These are phyloP conservation scores for Xylota sylvarum DNA, from an alignment of 2,888 invertebrate species.

Conservation along the genomic window DNA sequence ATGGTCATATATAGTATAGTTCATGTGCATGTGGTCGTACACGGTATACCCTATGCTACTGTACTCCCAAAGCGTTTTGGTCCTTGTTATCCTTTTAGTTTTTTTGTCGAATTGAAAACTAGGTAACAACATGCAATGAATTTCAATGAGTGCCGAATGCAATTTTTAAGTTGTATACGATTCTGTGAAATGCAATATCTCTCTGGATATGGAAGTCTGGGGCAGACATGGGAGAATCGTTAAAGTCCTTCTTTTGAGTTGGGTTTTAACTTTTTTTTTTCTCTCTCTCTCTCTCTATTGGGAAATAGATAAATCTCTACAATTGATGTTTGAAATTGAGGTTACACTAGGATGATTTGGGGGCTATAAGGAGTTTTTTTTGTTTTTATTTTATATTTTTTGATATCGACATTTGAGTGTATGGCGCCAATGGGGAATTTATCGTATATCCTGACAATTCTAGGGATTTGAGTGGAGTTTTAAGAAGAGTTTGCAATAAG, in stretches of 20 bases:
- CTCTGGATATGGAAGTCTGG: slow-evolving; percentile 27
- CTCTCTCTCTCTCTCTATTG: slow-evolving; percentile 7
- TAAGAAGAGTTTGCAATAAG: slow-evolving; percentile 17
- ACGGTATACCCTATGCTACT: slow-evolving; percentile 4
- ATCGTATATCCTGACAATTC: slow-evolving; percentile 11
- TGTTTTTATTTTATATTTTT: neutral
- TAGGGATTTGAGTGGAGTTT: slow-evolving; percentile 31
- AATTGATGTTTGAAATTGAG: slow-evolving; percentile 71
- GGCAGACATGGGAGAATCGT: slow-evolving; percentile 48
- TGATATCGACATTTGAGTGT: slow-evolving; percentile 28
- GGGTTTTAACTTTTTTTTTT: slow-evolving; percentile 14
- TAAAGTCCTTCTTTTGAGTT: slow-evolving; percentile 62
- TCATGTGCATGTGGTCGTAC: slow-evolving; percentile 19
- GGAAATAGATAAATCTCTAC: slow-evolving; percentile 64
- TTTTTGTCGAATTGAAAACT: slow-evolving; percentile 61
- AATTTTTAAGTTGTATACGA: slow-evolving; percentile 69
- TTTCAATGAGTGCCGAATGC: slow-evolving; percentile 73
- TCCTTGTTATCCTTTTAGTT: slow-evolving; percentile 31
- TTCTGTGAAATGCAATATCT: slow-evolving; percentile 65
- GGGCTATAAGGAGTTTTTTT: slow-evolving; percentile 35
- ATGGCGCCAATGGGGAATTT: slow-evolving; percentile 55
- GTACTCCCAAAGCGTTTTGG: slow-evolving; percentile 43
- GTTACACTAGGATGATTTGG: slow-evolving; percentile 66
- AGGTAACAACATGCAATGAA: slow-evolving; percentile 76
- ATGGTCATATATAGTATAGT: slow-evolving; percentile 35